Percentiles rank a stretch among this genome's conserved stretches.
Evolutionary conservation across 2,888 invertebrate species (phyloP).

Genomic region (Parnassius glacialis): DNA sequence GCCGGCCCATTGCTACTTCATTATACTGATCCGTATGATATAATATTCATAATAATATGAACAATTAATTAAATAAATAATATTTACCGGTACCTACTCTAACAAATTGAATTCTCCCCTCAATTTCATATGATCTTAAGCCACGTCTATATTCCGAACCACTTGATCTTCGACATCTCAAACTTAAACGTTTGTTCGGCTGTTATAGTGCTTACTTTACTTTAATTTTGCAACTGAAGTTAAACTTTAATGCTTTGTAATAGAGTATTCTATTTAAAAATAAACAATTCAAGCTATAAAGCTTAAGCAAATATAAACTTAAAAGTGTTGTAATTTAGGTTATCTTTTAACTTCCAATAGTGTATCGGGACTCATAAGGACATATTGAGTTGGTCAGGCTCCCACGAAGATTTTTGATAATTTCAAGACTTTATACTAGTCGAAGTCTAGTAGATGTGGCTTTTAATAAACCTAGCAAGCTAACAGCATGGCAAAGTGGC

Average conservation of each 20-base stretch:
- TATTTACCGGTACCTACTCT: no score
- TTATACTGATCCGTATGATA: no score
- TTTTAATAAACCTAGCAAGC: no score
- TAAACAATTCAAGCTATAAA: no score
- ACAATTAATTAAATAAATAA: no score
- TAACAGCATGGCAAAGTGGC: no score
- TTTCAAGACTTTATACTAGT: background rate
- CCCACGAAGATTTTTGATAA: conserved; percentile 52
- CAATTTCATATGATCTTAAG: background rate
- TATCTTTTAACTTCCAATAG: conserved; percentile 1
- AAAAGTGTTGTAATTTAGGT: background rate
- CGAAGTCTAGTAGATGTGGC: conserved; percentile 11
- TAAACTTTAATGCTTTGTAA: conserved; percentile 1
- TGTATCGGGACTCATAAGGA: conserved; percentile 39
- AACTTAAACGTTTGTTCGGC: background rate
- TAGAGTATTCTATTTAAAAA: background rate
- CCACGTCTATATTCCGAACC: conserved; percentile 3
- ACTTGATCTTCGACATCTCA: conserved; percentile 19
- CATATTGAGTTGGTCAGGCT: conserved; percentile 67
- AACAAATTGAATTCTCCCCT: background rate
- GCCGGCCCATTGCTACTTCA: no score
- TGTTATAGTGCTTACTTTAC: background rate
- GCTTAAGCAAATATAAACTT: background rate
- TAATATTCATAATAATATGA: no score
- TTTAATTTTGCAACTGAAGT: background rate